Conservation (phyloP, 1,140 invertebrate species). For the Chrysopa pallens region DNA sequence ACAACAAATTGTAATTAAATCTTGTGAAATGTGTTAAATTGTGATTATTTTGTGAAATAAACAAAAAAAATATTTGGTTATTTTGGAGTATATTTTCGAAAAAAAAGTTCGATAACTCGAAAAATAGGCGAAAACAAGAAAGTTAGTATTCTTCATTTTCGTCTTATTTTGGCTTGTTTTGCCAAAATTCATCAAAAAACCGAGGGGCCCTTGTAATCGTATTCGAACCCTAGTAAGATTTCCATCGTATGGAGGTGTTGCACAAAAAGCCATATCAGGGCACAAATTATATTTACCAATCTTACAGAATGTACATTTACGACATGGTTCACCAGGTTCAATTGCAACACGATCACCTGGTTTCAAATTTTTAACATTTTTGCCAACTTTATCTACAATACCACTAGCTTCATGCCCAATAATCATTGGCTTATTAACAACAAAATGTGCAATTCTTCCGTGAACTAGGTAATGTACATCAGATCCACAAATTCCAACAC, state of each 20-base stretch:
- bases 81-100: no score
- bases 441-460: conserved; percentile 68
- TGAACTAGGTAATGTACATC: conserved; percentile 81
- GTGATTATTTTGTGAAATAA: no score
- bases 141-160: no score
- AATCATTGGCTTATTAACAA: conserved; percentile 69
- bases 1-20: no score
- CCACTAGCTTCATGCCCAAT: conserved; percentile 81
- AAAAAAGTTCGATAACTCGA: no score
- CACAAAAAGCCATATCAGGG: conserved; percentile 60
- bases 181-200: no score
- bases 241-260: conserved; percentile 69
- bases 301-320: conserved; percentile 64
- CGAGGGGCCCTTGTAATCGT: no score
- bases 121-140: no score
- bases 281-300: conserved; percentile 76
- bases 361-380: conserved; percentile 55
- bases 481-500: conserved; percentile 91
- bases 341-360: conserved; percentile 72
- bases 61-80: no score
- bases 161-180: no score
- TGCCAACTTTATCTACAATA: conserved; percentile 45
- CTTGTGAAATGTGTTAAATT: no score
- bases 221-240: no score
- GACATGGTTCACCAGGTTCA: conserved; percentile 75